Base-by-base conservation (phyloP, 1,140 invertebrate species). In the Habropoda laboriosa region DNA sequence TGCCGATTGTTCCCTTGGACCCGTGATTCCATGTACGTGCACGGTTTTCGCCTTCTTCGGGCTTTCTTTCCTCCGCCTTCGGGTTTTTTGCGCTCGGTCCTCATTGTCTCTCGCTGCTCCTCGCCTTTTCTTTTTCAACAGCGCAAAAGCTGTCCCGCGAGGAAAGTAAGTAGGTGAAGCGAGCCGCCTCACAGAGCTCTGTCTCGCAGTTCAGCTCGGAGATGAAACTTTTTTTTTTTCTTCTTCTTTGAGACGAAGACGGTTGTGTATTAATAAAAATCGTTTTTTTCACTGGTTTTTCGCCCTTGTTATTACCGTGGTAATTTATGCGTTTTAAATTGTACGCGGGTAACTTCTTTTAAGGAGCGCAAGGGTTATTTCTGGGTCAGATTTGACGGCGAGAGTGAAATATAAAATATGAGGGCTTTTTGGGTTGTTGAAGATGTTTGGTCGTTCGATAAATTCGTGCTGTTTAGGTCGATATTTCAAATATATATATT, bases 1-100 rank as follows among this genome's bases (percentile, higher is more conserved):
- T 74, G 49, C 76, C 89, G 88, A 89, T 89, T 89, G 89, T 89
- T 88, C 88, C 81, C 86, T 81, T 77, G 83, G 57, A 18, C 49
- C 45, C 16, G 24, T 27, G 16, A 32, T 10, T 3, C 45, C 49
- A 51, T 73, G 45, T 70, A 75, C 51, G 40, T 21, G 27, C 30
- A 55, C 10, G 76, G 85, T 87, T 85, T 84, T 83, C 70, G 53
- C 45, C 64, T 70, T 75, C 70, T 81, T 47, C 47, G 68, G 24
- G 67, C 55, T 73, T 61, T 74, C 79, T 53, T 63, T 78, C 64
- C 66, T 75, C 71, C 49, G 57, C 30, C 64, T 66, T 24, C 16
- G 27, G 21, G 18, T 66, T 51, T 74, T 74, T 66, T n/a, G n/a
- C n/a, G 5, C 35, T 4, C 18, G 16, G 1, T 30, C 35, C 24